These are phyloP conservation scores for Aphodius sticticus DNA, from an alignment of 2,888 invertebrate genomes.

Conservation along the genomic window DNA sequence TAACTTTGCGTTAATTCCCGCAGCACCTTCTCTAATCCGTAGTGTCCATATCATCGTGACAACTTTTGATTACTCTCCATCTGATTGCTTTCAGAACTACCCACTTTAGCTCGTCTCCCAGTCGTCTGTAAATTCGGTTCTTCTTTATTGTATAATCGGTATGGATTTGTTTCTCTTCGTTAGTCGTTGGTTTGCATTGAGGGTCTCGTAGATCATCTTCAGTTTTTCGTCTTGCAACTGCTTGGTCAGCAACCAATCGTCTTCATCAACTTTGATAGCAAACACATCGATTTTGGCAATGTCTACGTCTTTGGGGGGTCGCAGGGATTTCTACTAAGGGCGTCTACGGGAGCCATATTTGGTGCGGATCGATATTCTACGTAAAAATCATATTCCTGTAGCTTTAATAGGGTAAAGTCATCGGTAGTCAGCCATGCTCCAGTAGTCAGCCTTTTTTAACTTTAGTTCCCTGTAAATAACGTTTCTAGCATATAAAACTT, in stretches of 20 bases:
- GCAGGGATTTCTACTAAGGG: constrained; percentile 15
- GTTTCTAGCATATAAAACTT: too few species aligned
- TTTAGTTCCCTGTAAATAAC: too few species aligned
- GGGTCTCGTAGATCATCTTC: not conserved
- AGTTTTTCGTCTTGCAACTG: constrained; percentile 22
- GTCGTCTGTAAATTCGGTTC: not conserved
- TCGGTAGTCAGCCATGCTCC: too few species aligned
- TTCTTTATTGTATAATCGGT: constrained; percentile 12
- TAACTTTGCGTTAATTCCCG: constrained; percentile 34
- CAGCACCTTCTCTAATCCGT: constrained; percentile 49
- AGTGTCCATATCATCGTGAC: constrained; percentile 53
- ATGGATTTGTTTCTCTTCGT: not conserved
- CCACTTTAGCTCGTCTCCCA: constrained; percentile 37
- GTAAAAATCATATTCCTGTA: constrained; percentile 41
- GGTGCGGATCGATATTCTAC: constrained; percentile 41
- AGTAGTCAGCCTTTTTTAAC: too few species aligned
- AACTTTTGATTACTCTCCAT: constrained; percentile 47
- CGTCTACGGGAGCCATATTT: constrained; percentile 19
- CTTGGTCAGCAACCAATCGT: constrained; percentile 22
- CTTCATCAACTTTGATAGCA: constrained; percentile 5
- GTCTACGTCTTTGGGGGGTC: constrained; percentile 29
- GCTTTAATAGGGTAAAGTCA: too few species aligned
- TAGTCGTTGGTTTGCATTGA: not conserved
- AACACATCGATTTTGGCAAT: not conserved
- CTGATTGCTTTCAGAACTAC: constrained; percentile 49